A percentile compares a stretch with the other conserved stretches of the same genome.
These are phyloP conservation scores for Ecdyonurus torrentis DNA, from an alignment of 2,888 invertebrate species.

Conservation along the genomic window DNA sequence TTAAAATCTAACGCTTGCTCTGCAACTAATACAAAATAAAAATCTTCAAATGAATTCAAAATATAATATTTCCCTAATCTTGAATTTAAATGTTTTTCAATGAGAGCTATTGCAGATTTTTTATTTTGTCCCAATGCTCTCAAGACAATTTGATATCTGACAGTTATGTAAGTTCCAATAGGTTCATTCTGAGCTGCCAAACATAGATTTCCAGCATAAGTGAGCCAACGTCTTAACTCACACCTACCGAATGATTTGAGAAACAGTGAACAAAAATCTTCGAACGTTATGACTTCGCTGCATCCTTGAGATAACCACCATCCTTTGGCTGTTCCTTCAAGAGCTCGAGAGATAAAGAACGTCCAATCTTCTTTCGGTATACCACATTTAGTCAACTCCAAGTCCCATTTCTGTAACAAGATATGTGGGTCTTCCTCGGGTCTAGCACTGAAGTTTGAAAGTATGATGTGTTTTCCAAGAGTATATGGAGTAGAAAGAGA, in stretches of 20 bases:
- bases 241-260: neutral
- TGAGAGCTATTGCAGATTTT: neutral
- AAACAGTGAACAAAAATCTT: neutral
- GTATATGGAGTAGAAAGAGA: too few relatives aligned
- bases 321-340: neutral
- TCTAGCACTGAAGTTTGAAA: neutral
- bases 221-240: neutral
- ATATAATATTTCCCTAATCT: neutral
- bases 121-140: neutral
- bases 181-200: neutral
- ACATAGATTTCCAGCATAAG: neutral
- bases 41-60: neutral
- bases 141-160: neutral
- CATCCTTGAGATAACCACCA: neutral
- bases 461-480: neutral
- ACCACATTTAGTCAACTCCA: neutral
- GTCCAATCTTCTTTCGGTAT: neutral
- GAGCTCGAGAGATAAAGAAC: neutral
- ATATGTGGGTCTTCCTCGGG: neutral
- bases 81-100: neutral
- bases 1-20: neutral
- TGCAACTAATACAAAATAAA: neutral
- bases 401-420: neutral
- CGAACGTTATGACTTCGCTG: neutral
- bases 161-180: neutral